Evolutionary conservation across 2,113 vertebrate species (phyloP), one percentile per base, ranked within the genome.

Genomic region (Semnopithecus entellus): DNA sequence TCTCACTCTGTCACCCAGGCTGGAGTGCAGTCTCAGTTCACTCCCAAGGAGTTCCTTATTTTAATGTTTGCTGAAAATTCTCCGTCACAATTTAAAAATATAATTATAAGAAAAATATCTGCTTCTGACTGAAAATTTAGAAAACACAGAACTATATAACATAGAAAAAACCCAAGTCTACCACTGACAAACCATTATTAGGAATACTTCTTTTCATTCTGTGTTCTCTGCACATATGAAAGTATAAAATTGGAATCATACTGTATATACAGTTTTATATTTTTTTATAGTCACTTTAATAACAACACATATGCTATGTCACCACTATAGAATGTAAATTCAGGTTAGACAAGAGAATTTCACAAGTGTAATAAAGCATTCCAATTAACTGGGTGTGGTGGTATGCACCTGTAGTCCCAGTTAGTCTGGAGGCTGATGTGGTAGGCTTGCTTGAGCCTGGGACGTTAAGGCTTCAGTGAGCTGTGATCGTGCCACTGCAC

Each of bases 41-140:
- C 18, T 55, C 52, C 52, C 52, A 55, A 73, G 43, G 8, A 94
- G 96, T 90, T 72, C 17, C 35, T 92, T 75, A 75, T 89, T 85
- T 70, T 45, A 43, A 76, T 43, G 27, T 85, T 90, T 11, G 13
- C 23, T 91, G 85, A 43, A 57, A 64, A 76, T 87, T 78, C 23
- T 91, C 43, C n/a, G 59, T 38, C 35, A 48, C 35, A 86, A 85
- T 32, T 30, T 27, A 1, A 45, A 85, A 85, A 88, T 78, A 52
- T n/a, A 12, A 68, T 78, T 61, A 78, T 80, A 73, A 95, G 93
- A 96, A 84, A 72, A 94, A 91, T 84, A 68, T 45, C 70, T 82
- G 5, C 6, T 90, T 16, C 17, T 85, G 35, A 66, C 72, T 20
- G 30, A 52, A 95, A 93, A 61, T 73, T 68, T 88, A 22, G 50